Conservation (phyloP, 2,888 invertebrate species). For the Synergus laeviventris region DNA sequence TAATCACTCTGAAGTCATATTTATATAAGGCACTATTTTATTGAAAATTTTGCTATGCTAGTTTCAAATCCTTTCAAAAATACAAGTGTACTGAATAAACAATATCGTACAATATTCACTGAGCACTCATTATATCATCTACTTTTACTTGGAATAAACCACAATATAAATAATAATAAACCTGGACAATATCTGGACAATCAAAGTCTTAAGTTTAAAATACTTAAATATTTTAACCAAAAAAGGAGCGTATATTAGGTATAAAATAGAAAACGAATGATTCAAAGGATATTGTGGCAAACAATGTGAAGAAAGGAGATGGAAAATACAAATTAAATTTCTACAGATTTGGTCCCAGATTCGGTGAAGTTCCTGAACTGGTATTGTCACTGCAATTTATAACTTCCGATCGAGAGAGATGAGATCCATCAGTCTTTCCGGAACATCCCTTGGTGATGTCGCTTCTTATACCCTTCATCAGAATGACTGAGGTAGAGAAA, state of each 20-base stretch:
- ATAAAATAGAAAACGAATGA: too few species aligned
- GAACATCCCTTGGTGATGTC: background rate
- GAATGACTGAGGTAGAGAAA: constrained; percentile 7
- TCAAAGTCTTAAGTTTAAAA: too few species aligned
- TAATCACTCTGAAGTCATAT: background rate
- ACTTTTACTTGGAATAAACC: background rate
- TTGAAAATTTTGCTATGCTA: background rate
- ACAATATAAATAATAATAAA: too few species aligned
- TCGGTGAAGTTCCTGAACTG: background rate
- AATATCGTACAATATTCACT: background rate
- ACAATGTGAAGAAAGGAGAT: background rate
- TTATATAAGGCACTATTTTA: background rate
- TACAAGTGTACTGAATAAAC: background rate
- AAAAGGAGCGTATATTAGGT: too few species aligned
- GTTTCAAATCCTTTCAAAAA: background rate
- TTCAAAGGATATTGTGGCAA: background rate
- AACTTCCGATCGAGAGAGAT: constrained; percentile 8
- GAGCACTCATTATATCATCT: background rate
- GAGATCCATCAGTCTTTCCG: constrained; percentile 5
- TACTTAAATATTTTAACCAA: too few species aligned
- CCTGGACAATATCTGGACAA: too few species aligned
- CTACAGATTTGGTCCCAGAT: background rate
- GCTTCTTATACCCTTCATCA: background rate
- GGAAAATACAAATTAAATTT: background rate
- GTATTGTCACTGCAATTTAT: constrained; percentile 3